Evolutionary conservation across 2,113 vertebrate genomes (phyloP).

Genomic region (Rhinoptilus africanus): DNA sequence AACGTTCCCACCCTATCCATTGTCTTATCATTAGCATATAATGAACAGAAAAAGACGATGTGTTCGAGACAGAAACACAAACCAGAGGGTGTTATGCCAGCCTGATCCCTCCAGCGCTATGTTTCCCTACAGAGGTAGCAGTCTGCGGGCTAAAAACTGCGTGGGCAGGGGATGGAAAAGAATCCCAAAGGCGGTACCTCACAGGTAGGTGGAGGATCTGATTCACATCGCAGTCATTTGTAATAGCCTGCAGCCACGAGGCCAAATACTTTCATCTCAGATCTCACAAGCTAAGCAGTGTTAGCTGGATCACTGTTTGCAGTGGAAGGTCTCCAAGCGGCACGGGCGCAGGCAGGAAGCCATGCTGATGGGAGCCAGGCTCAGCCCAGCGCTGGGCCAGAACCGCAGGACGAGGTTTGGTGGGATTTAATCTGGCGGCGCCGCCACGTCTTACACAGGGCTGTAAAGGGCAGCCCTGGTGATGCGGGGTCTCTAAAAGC

Average conservation of each 20-base stretch:
- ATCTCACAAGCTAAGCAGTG: not conserved
- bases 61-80: not conserved
- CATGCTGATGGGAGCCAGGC: not conserved
- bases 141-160: not conserved
- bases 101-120: not conserved
- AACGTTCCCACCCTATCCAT: not conserved
- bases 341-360: not conserved
- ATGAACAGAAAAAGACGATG: not conserved
- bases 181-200: not conserved
- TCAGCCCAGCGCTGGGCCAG: fast-evolving
- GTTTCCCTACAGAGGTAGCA: not conserved
- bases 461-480: not conserved
- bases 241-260: not conserved
- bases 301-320: conserved; percentile 38
- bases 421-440: not conserved
- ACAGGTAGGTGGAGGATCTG: conserved; percentile 6
- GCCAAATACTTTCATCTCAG: not conserved
- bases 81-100: not conserved
- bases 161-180: not conserved
- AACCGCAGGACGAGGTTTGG: not conserved
- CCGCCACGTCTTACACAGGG: not conserved
- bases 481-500: fast-evolving
- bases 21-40: not conserved
- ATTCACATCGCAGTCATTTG: not conserved
- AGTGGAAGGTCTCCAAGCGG: conserved; percentile 27